Percentiles rank a stretch among this genome's conserved stretches.
Conservation (phyloP, 2,113 vertebrate species). For the Collichthys lucidus region DNA sequence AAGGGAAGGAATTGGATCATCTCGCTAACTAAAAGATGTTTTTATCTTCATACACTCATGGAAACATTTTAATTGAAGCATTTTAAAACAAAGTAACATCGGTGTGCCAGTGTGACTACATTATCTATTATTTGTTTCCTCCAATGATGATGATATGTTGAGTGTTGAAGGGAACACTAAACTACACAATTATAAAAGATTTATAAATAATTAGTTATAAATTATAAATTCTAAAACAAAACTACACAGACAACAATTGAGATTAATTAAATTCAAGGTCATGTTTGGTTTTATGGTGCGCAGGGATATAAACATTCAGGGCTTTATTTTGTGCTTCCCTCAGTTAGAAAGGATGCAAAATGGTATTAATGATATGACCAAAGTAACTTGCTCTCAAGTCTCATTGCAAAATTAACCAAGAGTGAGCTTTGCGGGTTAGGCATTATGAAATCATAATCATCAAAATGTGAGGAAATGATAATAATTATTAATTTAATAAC, state of each 20-base stretch:
- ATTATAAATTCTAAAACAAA: not conserved
- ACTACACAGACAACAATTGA: not conserved
- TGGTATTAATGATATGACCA: too few species aligned
- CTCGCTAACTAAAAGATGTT: not conserved
- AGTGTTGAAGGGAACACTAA: not conserved
- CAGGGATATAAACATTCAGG: not conserved
- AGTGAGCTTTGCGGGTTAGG: not conserved
- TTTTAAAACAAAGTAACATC: not conserved
- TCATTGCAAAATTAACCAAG: not conserved
- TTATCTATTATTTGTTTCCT: not conserved
- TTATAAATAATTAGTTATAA: not conserved
- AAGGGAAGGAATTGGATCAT: conserved; percentile 4
- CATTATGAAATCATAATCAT: not conserved
- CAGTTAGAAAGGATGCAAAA: too few species aligned
- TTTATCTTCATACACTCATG: not conserved
- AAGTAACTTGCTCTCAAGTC: too few species aligned
- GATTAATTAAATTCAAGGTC: not conserved
- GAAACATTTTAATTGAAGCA: conserved; percentile 6
- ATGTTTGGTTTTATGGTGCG: not conserved
- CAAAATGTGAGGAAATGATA: not conserved
- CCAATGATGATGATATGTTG: not conserved
- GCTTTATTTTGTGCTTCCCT: not conserved
- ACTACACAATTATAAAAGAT: not conserved
- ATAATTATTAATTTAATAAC: not conserved
- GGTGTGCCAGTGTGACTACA: not conserved